These are phyloP conservation scores for Acipenser oxyrinchus DNA, from an alignment of 2,797 vertebrate genomes.

Conservation along the genomic window DNA sequence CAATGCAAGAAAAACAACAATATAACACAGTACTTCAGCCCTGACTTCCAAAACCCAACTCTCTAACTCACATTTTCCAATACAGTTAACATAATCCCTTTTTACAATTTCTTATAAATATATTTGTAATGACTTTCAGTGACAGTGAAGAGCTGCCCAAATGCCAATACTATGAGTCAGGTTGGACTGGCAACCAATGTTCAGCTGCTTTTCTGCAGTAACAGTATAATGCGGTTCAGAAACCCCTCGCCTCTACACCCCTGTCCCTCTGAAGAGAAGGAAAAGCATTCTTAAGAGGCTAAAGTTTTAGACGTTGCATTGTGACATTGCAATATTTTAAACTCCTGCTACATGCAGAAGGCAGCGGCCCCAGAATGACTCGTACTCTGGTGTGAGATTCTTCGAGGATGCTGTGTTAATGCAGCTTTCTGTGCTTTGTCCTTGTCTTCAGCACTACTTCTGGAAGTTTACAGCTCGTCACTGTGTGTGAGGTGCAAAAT, in stretches of 20 bases:
- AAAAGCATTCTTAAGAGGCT: not conserved
- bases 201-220: not conserved
- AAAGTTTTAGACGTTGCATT: not conserved
- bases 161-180: not conserved
- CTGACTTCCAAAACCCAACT: not conserved
- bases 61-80: conserved; percentile 1
- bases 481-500: not conserved
- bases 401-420: not conserved
- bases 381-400: not conserved
- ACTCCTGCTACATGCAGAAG: not conserved
- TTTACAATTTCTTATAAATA: not conserved
- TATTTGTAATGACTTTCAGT: not conserved
- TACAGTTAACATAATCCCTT: not conserved
- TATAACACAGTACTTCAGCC: too few species aligned
- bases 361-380: conserved; percentile 4
- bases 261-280: not conserved
- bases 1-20: too few species aligned
- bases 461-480: not conserved
- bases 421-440: not conserved
- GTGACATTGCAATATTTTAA: not conserved
- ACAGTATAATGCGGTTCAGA: not conserved
- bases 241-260: not conserved
- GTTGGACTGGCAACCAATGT: not conserved
- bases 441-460: not conserved
- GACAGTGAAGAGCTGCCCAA: not conserved